Conservation (phyloP, 1,140 invertebrate genomes). For the Cydia fagiglandana region DNA sequence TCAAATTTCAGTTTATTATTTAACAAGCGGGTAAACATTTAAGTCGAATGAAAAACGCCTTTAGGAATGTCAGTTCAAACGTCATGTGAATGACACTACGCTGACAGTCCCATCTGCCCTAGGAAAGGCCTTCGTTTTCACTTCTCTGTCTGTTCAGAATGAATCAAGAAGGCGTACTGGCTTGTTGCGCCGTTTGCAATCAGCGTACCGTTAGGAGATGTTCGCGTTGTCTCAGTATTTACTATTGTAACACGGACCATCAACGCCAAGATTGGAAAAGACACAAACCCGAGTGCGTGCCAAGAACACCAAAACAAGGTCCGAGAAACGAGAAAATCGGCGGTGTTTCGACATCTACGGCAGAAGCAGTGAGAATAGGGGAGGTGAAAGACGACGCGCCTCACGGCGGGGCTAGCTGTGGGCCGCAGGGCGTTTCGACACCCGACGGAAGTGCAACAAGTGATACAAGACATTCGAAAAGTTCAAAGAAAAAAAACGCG, state of each 20-base stretch:
- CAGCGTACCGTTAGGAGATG: constrained; percentile 86
- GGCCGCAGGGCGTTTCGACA: constrained; percentile 35
- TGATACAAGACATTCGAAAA: constrained; percentile 59
- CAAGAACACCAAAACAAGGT: constrained; percentile 65
- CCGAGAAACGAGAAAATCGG: constrained; percentile 52
- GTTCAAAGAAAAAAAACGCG: constrained; percentile 57
- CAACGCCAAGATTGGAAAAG: constrained; percentile 87
- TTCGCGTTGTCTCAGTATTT: constrained; percentile 84
- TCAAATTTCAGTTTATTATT: not conserved
- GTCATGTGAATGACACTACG: constrained; percentile 1
- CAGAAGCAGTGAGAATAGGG: constrained; percentile 42
- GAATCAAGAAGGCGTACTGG: constrained; percentile 71
- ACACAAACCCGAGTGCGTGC: constrained; percentile 82
- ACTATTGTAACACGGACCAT: constrained; percentile 90
- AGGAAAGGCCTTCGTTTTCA: constrained; percentile 31
- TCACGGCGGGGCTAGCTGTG: constrained; percentile 36
- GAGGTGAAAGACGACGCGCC: constrained; percentile 35
- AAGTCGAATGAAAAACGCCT: not conserved
- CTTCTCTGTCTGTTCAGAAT: constrained; percentile 57
- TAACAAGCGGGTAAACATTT: not conserved
- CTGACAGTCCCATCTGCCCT: constrained; percentile 12
- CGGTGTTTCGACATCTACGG: constrained; percentile 48
- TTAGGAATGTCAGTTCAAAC: not conserved
- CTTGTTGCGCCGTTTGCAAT: constrained; percentile 85
- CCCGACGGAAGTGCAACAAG: constrained; percentile 38